Conservation (phyloP, 2,113 vertebrate genomes). For the Callocephalon fimbriatum region DNA sequence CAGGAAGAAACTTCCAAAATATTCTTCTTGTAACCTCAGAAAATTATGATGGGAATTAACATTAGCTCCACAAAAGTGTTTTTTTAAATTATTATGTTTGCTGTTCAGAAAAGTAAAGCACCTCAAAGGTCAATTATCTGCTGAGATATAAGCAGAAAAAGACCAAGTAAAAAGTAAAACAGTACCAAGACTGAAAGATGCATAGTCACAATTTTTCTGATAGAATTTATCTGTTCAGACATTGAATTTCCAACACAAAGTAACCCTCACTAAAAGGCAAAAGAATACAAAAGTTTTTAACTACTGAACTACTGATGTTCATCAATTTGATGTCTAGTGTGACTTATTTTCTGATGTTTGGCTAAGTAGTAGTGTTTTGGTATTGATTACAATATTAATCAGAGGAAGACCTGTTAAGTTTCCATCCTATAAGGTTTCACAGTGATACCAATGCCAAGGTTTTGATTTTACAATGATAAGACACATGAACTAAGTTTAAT, state of each 20-base stretch:
- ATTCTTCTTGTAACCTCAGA: background rate
- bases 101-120: background rate
- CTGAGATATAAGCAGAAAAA: background rate
- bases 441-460: background rate
- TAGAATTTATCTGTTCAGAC: background rate
- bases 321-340: background rate
- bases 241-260: background rate
- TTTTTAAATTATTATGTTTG: background rate
- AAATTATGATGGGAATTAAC: background rate
- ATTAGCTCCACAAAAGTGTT: background rate
- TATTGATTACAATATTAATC: background rate
- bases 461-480: background rate
- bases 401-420: fast-evolving
- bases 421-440: background rate
- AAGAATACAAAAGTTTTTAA: background rate
- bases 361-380: background rate
- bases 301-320: background rate
- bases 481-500: background rate
- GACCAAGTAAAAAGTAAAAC: background rate
- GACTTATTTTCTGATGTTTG: background rate
- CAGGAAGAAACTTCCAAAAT: background rate
- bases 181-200: fast-evolving
- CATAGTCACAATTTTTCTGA: background rate
- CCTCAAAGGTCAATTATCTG: background rate
- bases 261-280: background rate